These are phyloP conservation scores for Clarias batrachus DNA, from an alignment of 2,113 vertebrate species.

Conservation along the genomic window DNA sequence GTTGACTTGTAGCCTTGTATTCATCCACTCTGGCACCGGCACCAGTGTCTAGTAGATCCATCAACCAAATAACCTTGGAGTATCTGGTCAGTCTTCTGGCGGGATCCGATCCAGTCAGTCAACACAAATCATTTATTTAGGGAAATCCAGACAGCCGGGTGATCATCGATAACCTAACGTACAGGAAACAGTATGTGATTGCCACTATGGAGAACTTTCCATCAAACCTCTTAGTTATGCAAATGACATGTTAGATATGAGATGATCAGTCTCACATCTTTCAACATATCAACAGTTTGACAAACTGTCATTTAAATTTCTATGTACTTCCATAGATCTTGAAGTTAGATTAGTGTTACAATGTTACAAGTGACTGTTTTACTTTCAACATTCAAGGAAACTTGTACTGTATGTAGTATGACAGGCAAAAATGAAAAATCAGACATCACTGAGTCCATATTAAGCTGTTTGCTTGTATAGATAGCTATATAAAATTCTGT, in stretches of 20 bases:
- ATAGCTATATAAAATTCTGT: neutral
- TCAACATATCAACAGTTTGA: neutral
- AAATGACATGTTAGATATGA: neutral
- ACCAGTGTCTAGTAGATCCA: neutral
- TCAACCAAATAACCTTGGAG: neutral
- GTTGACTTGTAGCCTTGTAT: conserved; percentile 3
- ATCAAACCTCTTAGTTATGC: neutral
- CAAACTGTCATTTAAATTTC: conserved; percentile 2
- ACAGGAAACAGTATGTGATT: neutral
- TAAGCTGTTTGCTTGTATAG: neutral
- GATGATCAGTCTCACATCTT: neutral
- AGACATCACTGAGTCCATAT: neutral
- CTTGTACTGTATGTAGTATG: neutral
- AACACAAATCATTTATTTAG: too few relatives aligned
- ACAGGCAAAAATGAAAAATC: neutral
- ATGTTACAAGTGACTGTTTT: neutral
- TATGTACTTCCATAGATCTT: neutral
- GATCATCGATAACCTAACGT: neutral
- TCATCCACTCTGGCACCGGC: neutral
- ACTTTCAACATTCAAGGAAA: neutral
- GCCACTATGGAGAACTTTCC: neutral
- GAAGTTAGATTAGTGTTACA: neutral
- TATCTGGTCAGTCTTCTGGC: neutral
- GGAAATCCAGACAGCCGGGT: neutral
- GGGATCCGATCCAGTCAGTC: too few relatives aligned